Conservation (phyloP, 1,140 invertebrate species). For the Orchesella cincta region DNA sequence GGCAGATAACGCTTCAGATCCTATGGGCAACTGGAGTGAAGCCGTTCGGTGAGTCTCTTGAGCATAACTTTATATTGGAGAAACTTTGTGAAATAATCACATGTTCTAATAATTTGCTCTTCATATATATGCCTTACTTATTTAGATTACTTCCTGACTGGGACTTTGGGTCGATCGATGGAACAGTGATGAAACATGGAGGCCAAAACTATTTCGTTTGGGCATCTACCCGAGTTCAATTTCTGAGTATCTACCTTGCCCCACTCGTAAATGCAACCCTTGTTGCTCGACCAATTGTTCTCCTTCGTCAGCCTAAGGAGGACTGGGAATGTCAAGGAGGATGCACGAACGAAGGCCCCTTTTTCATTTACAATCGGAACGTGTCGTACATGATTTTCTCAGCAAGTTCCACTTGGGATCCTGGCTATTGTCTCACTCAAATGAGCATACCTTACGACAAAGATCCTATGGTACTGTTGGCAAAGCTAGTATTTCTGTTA, state of each 20-base stretch:
- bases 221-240: background rate
- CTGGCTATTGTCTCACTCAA: conserved; percentile 22
- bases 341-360: conserved; percentile 29
- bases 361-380: conserved; percentile 17
- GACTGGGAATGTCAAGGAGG: conserved; percentile 36
- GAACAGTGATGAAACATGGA: conserved; percentile 24
- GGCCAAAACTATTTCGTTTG: conserved; percentile 34
- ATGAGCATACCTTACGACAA: conserved; percentile 25
- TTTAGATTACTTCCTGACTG: conserved; percentile 10
- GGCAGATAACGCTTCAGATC: conserved; percentile 36
- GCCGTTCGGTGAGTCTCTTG: conserved; percentile 16
- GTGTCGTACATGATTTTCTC: conserved; percentile 27
- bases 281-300: background rate
- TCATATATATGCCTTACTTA: no score
- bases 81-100: no score
- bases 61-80: background rate
- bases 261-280: conserved; percentile 33
- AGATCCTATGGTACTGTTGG: conserved; percentile 6
- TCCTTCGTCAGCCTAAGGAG: conserved; percentile 32
- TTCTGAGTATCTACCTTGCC: conserved; percentile 41
- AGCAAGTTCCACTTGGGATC: conserved; percentile 29
- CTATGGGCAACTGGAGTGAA: conserved; percentile 39
- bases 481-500: no score
- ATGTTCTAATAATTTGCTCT: no score
- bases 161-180: conserved; percentile 31